Evolutionary conservation across 2,113 vertebrate species (phyloP).

Genomic region (Terrapene triunguis): DNA sequence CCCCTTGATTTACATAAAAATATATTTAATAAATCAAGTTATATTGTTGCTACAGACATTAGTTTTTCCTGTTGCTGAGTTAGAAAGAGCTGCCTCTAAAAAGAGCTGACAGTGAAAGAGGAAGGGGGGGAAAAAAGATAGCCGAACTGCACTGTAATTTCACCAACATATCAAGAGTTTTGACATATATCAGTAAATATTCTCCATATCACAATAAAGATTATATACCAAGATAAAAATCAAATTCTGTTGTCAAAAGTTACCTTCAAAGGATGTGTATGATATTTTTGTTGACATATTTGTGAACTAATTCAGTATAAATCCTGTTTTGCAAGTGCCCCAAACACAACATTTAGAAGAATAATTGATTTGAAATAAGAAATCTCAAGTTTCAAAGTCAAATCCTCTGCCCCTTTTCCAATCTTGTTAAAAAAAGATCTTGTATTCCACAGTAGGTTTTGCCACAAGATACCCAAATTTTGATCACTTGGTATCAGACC

Average conservation of each 20-base stretch:
- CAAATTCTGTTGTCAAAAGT: neutral
- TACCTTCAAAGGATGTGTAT: neutral
- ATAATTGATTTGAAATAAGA: neutral
- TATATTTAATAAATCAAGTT: neutral
- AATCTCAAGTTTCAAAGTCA: neutral
- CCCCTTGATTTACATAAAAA: neutral
- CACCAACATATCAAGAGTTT: neutral
- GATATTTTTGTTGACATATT: neutral
- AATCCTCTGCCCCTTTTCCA: neutral
- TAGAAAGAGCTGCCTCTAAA: neutral
- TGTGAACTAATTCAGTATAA: neutral
- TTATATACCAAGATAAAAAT: neutral
- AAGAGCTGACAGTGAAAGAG: neutral
- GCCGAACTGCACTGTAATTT: neutral
- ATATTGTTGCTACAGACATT: neutral
- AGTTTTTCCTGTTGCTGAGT: neutral
- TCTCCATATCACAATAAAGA: neutral
- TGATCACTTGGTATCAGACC: neutral
- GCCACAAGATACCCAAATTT: neutral
- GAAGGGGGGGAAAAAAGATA: neutral
- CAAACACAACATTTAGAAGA: neutral
- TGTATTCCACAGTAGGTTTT: accelerated
- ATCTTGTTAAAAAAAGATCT: neutral
- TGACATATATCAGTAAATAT: neutral
- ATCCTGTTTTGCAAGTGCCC: accelerated